Base-by-base conservation (phyloP, 2,888 invertebrate genomes). In the Selenia dentaria region DNA sequence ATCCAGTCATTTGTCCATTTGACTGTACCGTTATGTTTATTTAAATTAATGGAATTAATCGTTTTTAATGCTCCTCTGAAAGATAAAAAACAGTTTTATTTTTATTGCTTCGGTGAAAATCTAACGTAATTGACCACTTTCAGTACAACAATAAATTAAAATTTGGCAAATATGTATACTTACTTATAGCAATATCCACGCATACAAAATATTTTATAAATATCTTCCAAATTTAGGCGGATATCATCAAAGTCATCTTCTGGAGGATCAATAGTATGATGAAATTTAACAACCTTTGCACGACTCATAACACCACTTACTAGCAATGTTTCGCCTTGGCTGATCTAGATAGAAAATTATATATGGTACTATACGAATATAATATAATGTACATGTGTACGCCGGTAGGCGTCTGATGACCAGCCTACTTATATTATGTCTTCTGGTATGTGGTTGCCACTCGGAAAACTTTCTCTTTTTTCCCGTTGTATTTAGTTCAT, bases 1-100 rank as follows among this genome's bases (percentile, higher is more conserved):
- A 57, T 31, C 63, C 61, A 61, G 10, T 57, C 25, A 6, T 52
- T 45, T 6, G 29, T 48, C 54, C 59, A 54, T 43, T 54, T 44
- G 11, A 63, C 32, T 8, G 42, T 37, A 9, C 54, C 62, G 16
- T 34, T 54, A 4, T 47, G 46, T 9, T 37, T n/a, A 14, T 50
- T 16, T 4, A 48, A 29, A 34, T 57, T 57, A n/a, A 52, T 24
- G 10, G 55, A 50, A 3, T 41, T 32, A 27, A 62, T 51, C 13
- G 51, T 42, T 31, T 45, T 48, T 18, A 55, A 51, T 1, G 5
- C n/a, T 12, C 28, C 46, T 4, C 57, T 59, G 27, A 27, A 57
- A 58, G 16, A 20, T 22, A 8, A 22, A 8, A 22, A 22, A 22
- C 2, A 3, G 1, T 0, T 1, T 1, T 18, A 18, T 18, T 18